Conservation (phyloP, 2,888 invertebrate species). For the Helicoverpa assulta region DNA sequence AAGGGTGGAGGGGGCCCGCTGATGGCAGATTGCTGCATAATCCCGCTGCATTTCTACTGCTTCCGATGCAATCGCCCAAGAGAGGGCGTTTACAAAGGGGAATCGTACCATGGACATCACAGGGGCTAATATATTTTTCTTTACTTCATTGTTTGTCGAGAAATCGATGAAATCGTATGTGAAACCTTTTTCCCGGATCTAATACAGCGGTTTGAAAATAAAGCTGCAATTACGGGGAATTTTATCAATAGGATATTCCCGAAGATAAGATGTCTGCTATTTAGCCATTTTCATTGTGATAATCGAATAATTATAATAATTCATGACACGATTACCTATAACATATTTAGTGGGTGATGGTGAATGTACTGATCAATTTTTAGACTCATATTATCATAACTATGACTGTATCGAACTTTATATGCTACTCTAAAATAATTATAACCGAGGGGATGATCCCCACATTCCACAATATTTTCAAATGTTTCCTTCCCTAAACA, state of each 20-base stretch:
- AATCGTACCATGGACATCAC: constrained; percentile 68
- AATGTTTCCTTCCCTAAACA: constrained; percentile 60
- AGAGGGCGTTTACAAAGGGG: constrained; percentile 73
- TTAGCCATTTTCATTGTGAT: not conserved
- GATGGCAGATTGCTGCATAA: constrained; percentile 85
- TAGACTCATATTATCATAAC: not conserved
- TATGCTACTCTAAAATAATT: constrained; percentile 20
- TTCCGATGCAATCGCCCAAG: constrained; percentile 80
- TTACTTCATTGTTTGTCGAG: constrained; percentile 76
- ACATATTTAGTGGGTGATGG: not conserved
- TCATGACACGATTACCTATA: constrained; percentile 8
- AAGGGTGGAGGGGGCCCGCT: constrained; percentile 73
- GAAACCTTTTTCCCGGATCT: constrained; percentile 55
- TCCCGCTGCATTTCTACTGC: constrained; percentile 87
- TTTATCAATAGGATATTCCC: constrained; percentile 1
- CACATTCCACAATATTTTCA: constrained; percentile 61
- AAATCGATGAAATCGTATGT: constrained; percentile 72
- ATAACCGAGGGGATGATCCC: constrained; percentile 46
- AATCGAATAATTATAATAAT: not conserved
- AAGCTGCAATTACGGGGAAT: constrained; percentile 3
- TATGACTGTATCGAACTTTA: too few relatives aligned
- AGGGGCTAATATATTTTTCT: constrained; percentile 79
- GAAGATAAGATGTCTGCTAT: constrained; percentile 1
- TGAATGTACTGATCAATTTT: not conserved
- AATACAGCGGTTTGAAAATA: constrained; percentile 23